Base-by-base conservation (phyloP, 2,113 vertebrate genomes). In the Elachura formosa region DNA sequence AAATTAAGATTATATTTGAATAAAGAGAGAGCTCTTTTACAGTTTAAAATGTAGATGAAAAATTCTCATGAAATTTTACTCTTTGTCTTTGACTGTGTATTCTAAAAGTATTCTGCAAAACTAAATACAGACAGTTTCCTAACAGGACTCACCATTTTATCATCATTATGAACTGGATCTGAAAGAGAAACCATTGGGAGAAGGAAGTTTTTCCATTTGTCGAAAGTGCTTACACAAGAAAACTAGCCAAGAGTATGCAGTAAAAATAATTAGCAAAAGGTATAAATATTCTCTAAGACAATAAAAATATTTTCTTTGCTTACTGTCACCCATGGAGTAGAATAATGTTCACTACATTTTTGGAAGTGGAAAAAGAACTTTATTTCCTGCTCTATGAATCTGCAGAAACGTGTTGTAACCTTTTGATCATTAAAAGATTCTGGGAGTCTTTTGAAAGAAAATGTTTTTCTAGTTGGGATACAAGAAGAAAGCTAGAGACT, bases 191-290 rank as follows among this genome's bases (percentile, higher is more conserved):
- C 98, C 98, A 41, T 78, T 99, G 91, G 99, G 99, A 75, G 99
- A 99, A 97, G 99, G 99, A 55, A 99, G 99, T 97, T 99, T 99
- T 97, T 99, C 99, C 77, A 99, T 99, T 96, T 99, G 99, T 97
- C 98, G 99, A 91, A 98, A 98, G 84, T 99, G 99, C 95, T 98
- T 98, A 72, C 99, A 99, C 97, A 99, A 99, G 97, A 99, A 99
- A 98, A 99, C 98, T 20, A 98, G 98, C 63, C 99, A 98, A 96
- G 98, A 98, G 64, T 99, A 98, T 68, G 99, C 99, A 14, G 99
- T 99, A 94, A 99, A 99, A 98, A 99, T 99, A 81, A 98, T 99
- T 98, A 99, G 99, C 98, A 99, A 99, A 98, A 99, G 99, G 99
- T 99, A 98, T 90, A 88, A 78, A 84, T 79, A 61, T 93, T 96